A percentile compares a stretch with the other conserved stretches of the same genome.
phyloP scores from a whole-genome alignment of 2,113 vertebrate species.

The Sinocyclocheilus rhinocerous region DNA sequence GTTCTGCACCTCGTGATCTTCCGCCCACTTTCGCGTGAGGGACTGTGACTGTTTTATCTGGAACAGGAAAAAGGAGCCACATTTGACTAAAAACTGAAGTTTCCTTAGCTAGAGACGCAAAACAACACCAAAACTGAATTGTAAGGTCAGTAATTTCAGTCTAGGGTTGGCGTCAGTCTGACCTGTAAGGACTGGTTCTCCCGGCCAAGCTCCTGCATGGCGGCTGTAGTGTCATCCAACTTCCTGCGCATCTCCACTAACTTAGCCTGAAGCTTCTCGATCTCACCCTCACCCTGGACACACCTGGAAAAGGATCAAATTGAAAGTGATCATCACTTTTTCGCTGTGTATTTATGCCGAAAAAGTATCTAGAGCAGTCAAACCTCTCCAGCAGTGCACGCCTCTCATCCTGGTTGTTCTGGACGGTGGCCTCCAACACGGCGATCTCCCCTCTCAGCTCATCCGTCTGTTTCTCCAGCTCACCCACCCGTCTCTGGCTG shows the following conservation, averaged over 20 bases:
- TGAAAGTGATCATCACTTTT: background rate
- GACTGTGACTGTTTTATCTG: constrained; percentile 96
- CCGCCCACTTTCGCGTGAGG: constrained; percentile 95
- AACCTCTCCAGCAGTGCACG: constrained; percentile 92
- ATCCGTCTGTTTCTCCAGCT: constrained; percentile 95
- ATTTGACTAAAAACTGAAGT: background rate
- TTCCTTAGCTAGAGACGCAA: background rate
- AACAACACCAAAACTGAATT: background rate
- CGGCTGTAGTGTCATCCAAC: constrained; percentile 94
- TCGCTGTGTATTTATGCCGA: background rate
- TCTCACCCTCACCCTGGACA: constrained; percentile 96
- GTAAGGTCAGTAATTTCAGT: background rate
- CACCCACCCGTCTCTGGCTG: constrained; percentile 86
- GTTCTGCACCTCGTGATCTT: constrained; percentile 95
- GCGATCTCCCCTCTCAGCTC: constrained; percentile 95
- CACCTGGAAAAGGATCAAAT: constrained; percentile 74
- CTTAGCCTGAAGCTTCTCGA: constrained; percentile 96
- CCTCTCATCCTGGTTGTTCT: constrained; percentile 97
- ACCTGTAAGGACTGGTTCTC: constrained; percentile 98
- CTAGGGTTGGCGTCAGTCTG: background rate
- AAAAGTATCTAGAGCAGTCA: background rate
- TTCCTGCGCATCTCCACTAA: constrained; percentile 91
- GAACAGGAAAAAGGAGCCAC: constrained; percentile 18
- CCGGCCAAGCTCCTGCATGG: constrained; percentile 95
- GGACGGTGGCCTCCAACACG: constrained; percentile 94